Evolutionary conservation across 2,888 invertebrate genomes (phyloP), one percentile per base, ranked within the genome.

Genomic region (Plagiodera versicolora): DNA sequence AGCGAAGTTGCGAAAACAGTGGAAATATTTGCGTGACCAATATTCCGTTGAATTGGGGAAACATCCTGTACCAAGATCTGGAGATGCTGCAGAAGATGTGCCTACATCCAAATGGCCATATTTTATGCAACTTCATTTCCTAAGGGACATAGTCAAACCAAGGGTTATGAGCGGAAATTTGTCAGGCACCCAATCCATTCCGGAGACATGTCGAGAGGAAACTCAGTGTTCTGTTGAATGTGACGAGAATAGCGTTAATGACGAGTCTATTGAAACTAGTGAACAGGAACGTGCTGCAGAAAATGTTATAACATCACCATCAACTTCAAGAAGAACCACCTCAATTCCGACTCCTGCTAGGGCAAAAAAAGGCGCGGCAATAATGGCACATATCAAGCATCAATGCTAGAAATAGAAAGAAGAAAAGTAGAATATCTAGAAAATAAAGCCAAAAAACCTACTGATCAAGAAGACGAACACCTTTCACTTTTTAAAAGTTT

Each of bases 211-310:
- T 44, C 32, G 20, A 53, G 53, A 53, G 39, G 45, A 53, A 53
- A 45, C 55, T 55, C 55, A 55, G 55, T 45, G 5, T 55, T 28
- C 46, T 19, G 47, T 46, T 55, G 55, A 46, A 46, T 20, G 30
- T 55, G 30, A 45, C 46, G 46, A 55, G 30, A 47, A 28, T 55
- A 55, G 46, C 30, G 46, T 8, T 47, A 46, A 55, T 24, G 55
- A 30, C 28, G 55, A 55, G 46, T 14, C 47, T 55, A 10, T 24
- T 46, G 30, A 46, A 28, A 14, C 46, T 46, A 24, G 17, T 17
- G 18, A 47, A 47, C 46, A 55, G 45, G 55, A 45, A 55, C 14
- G 47, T 24, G 47, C 18, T 30, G 30, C 14, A 28, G 55, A 45
- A 55, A 55, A 19, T 6, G 14, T 16, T 28, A 46, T 46, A 45